Evolutionary conservation across 2,888 invertebrate species (phyloP).

Genomic region (Andrena minutula): DNA sequence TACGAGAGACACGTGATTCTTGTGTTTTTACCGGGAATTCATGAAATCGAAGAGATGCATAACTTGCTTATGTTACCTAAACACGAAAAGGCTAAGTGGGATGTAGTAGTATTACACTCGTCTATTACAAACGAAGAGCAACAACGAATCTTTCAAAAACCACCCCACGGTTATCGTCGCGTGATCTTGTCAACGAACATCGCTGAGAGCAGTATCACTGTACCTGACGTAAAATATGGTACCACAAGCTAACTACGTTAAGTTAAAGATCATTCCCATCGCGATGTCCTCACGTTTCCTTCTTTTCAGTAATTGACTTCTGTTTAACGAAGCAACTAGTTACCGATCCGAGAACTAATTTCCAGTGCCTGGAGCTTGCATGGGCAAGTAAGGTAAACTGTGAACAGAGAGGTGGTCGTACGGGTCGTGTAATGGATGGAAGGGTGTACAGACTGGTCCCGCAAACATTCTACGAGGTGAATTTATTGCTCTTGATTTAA

Average conservation of each 20-base stretch:
- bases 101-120: conserved; percentile 90
- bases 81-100: conserved; percentile 84
- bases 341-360: conserved; percentile 92
- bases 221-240: conserved; percentile 94
- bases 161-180: conserved; percentile 90
- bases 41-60: conserved; percentile 92
- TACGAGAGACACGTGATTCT: conserved; percentile 89
- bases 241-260: conserved; percentile 43
- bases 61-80: conserved; percentile 72
- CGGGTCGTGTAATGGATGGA: conserved; percentile 94
- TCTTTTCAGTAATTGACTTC: conserved; percentile 93
- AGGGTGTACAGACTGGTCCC: conserved; percentile 93
- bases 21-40: conserved; percentile 95
- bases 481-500: conserved; percentile 31
- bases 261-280: background rate
- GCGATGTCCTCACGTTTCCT: background rate
- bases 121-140: conserved; percentile 93
- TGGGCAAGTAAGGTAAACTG: conserved; percentile 97
- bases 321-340: conserved; percentile 94
- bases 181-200: conserved; percentile 96
- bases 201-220: conserved; percentile 96
- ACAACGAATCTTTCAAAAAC: conserved; percentile 87
- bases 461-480: conserved; percentile 88
- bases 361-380: conserved; percentile 90
- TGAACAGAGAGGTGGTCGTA: conserved; percentile 95